Evolutionary conservation across 2,797 vertebrate species (phyloP), one percentile per base, ranked within the genome.

Genomic region (Limosa lapponica): DNA sequence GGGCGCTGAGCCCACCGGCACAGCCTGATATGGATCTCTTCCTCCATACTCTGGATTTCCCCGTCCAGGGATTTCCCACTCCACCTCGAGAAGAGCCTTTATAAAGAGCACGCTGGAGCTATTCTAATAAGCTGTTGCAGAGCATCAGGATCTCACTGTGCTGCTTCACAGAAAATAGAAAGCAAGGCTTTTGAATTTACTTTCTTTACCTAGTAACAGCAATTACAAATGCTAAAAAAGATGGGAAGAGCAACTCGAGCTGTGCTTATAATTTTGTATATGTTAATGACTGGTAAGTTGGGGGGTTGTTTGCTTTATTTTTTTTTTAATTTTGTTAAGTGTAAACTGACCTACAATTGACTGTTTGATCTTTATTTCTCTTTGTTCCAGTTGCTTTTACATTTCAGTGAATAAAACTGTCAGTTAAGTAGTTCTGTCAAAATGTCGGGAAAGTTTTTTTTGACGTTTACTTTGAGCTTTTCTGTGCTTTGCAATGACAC

Each of bases 281-380:
- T 89, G 41, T 79, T 97, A 79, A 59, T 54, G n/a, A 81, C 77
- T 18, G 97, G 98, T 98, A 97, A 98, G 98, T 97, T 84, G 39
- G 13, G 32, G 9, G 19, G 82, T 24, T 54, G 32, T 71, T 78
- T 95, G 12, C 66, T 96, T 88, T 22, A 25, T 65, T 30, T 11
- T 70, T 90, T 61, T 16, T 3, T 66, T 62, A 55, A 37, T 57
- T 82, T 70, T 74, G 2, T 55, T n/a, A 62, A 44, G 3, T 71
- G n/a, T 66, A 37, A 90, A 36, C 37, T 79, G 64, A 72, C 58
- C 67, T 93, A 25, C 32, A 27, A 16, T 82, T 87, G 84, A 28
- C 23, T 39, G 16, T 16, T 84, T 57, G 25, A 37, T 70, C 37
- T 61, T 87, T 37, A n/a, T 70, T 72, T 77, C 67, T 74, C 20